Evolutionary conservation across 2,888 invertebrate genomes (phyloP), one percentile per base, ranked within the genome.

Genomic region (Disparrhopalites patrizii): DNA sequence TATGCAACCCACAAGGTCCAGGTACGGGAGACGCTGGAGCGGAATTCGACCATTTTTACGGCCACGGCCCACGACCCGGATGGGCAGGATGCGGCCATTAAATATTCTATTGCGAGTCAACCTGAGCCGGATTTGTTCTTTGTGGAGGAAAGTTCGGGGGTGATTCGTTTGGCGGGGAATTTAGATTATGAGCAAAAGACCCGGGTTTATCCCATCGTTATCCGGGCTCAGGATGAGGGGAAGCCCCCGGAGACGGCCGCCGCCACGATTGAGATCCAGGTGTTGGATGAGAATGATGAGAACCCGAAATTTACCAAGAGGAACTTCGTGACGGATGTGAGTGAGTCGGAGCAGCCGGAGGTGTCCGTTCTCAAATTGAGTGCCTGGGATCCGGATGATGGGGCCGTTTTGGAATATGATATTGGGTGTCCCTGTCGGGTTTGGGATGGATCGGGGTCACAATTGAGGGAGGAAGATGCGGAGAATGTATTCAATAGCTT

Each of bases 131-230:
- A 77, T 61, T 75, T 79, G 38, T 81, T 81, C 68, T 68, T 75
- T 30, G 77, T 82, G 18, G 87, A 87, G 63, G 74, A 77, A 33
- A 73, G 75, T n/a, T 77, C 78, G 66, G 93, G 92, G 0, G 86
- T 87, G 75, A 85, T 93, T 0, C 86, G 87, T 3, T 80, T 91
- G 1, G 87, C 85, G 50, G 86, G 85, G 73, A 83, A 87, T 65
- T 79, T 93, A 27, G 92, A 93, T 79, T 91, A 89, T 75, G 93
- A 93, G 79, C 82, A 82, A 1, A 77, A 90, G n/a, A 81, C 82
- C 1, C 60, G 68, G 8, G 87, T 89, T 0, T 91, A 90, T 77
- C 81, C 85, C 3, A 77, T 90, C 62, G 79, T 85, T 5, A 82
- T 89, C 0, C 82, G 87, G 20, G 90, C 88, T 0, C 84, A 85